Percentiles rank a stretch among this genome's conserved stretches.
Conservation (phyloP, 2,888 invertebrate genomes). For the Prosopocoilus inquinatus region DNA sequence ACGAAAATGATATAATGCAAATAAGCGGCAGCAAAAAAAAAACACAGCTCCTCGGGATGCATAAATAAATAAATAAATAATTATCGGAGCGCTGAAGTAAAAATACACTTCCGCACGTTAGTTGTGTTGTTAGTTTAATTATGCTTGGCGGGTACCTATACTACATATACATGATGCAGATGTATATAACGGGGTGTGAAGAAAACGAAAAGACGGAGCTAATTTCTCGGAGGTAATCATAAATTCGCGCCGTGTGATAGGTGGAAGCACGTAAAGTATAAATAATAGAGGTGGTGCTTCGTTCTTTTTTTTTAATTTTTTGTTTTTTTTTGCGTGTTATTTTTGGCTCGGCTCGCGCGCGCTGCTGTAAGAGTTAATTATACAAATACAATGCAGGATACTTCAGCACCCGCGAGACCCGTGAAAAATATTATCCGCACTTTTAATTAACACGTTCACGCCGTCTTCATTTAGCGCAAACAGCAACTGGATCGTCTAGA, state of each 20-base stretch:
- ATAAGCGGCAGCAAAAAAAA: no score
- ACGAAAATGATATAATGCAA: no score
- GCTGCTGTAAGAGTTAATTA: conserved; percentile 25
- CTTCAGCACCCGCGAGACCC: conserved; percentile 24
- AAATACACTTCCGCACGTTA: not conserved
- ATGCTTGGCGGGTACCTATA: not conserved
- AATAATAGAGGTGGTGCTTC: conserved; percentile 19
- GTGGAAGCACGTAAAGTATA: conserved; percentile 18
- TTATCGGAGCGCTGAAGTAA: not conserved
- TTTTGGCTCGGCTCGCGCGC: conserved; percentile 5
- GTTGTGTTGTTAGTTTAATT: not conserved
- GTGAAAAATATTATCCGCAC: conserved; percentile 29
- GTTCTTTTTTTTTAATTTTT: no score
- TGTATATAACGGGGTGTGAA: no score
- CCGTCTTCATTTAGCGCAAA: conserved; percentile 29
- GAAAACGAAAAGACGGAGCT: conserved; percentile 8
- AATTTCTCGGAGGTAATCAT: conserved; percentile 22
- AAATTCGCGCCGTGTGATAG: conserved; percentile 20
- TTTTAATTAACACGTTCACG: conserved; percentile 37
- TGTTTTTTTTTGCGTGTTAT: no score
- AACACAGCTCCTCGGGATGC: no score
- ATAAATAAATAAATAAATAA: no score
- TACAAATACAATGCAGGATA: conserved; percentile 20
- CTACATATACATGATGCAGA: not conserved
- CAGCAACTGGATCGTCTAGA: conserved; percentile 29